These are phyloP conservation scores for Stichopus chloronotus DNA, from an alignment of 35 echinoderm and acorn worm species.

Conservation along the genomic window DNA sequence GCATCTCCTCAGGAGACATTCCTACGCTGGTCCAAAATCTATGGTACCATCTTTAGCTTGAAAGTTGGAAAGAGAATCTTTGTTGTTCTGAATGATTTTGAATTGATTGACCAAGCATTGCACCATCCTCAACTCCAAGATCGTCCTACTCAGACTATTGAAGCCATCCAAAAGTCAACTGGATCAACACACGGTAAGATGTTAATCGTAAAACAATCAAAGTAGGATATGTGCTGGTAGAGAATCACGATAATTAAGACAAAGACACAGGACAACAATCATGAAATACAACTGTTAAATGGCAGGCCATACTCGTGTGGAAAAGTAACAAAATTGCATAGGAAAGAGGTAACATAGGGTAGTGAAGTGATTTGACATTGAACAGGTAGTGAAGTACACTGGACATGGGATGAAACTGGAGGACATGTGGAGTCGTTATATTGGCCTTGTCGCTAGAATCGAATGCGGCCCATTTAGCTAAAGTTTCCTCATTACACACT, in stretches of 20 bases:
- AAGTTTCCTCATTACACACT: no score
- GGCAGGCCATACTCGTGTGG: neutral
- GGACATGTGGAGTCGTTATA: no score
- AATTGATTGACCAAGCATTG: conserved; percentile 40
- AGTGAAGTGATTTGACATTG: neutral
- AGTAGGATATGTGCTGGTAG: neutral
- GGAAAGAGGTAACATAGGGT: neutral
- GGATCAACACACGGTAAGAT: conserved; percentile 23
- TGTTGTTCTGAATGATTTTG: conserved; percentile 63
- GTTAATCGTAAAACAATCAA: neutral
- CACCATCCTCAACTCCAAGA: conserved; percentile 41
- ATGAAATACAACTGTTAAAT: no score
- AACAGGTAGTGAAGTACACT: neutral
- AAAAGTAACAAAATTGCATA: neutral
- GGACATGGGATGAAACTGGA: no score
- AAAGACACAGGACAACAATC: no score
- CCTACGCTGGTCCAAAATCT: neutral
- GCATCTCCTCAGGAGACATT: conserved; percentile 15
- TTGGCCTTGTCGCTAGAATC: no score
- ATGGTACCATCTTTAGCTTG: conserved; percentile 60
- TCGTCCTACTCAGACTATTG: conserved; percentile 34
- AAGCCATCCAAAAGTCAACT: conserved; percentile 32
- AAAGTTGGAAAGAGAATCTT: conserved; percentile 41
- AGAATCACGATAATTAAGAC: neutral
- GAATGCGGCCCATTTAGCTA: no score